Percentiles rank a stretch among this genome's conserved stretches.
phyloP scores from a whole-genome alignment of 1,140 invertebrate species.

The Dendrolimus punctatus region DNA sequence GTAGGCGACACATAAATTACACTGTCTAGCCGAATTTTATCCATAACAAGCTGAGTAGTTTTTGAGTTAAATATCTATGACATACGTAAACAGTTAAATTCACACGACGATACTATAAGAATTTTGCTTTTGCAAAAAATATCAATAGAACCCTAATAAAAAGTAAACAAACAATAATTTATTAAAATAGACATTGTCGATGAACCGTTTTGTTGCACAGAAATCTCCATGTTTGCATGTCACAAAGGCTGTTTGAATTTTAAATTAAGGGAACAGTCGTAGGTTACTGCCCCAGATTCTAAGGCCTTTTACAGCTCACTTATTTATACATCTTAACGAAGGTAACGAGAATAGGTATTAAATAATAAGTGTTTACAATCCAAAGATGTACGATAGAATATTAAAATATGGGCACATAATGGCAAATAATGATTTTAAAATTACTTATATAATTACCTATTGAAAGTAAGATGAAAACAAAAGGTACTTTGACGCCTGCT shows the following conservation, averaged over 20 bases:
- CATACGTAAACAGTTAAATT: no score
- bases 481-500: no score
- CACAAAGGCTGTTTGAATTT: constrained; percentile 24
- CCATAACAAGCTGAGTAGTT: no score
- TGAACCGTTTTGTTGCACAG: constrained; percentile 21
- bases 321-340: constrained; percentile 15
- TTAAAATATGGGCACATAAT: no score
- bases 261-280: constrained; percentile 21
- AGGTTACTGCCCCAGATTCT: constrained; percentile 25
- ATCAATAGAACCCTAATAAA: neutral
- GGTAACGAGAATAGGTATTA: constrained; percentile 9
- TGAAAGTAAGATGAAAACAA: no score
- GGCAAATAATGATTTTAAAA: no score
- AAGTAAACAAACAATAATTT: constrained; percentile 6
- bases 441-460: no score
- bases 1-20: no score
- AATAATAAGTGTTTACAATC: neutral
- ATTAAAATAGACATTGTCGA: constrained; percentile 9
- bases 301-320: constrained; percentile 12
- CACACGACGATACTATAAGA: neutral
- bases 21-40: no score
- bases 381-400: no score
- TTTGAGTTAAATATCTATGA: no score
- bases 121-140: constrained; percentile 4
- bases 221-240: constrained; percentile 25